A percentile compares a stretch with the other conserved stretches of the same genome.
phyloP scores from a whole-genome alignment of 2,797 vertebrate species.

The Phataginus tetradactyla region DNA sequence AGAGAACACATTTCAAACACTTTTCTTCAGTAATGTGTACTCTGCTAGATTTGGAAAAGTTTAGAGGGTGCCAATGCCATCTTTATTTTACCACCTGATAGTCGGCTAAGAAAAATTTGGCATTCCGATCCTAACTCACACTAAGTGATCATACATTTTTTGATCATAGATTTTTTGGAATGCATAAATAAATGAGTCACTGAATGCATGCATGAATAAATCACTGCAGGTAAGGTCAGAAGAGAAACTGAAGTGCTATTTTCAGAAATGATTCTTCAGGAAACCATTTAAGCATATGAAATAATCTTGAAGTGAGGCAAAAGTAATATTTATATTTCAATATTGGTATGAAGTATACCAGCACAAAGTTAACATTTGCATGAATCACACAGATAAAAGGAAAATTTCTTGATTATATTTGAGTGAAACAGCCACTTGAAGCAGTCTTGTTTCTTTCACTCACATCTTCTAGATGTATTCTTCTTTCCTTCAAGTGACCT shows the following conservation, averaged over 20 bases:
- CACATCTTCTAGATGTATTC: background rate
- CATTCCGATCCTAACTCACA: background rate
- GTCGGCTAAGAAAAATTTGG: background rate
- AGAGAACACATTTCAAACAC: background rate
- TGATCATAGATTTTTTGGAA: conserved; percentile 7
- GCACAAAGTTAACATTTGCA: background rate
- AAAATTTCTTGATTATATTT: background rate
- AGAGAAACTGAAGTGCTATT: conserved; percentile 34
- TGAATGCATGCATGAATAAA: conserved; percentile 27
- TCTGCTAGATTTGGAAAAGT: background rate
- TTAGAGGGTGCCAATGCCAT: background rate
- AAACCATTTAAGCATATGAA: conserved; percentile 16
- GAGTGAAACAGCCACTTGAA: background rate
- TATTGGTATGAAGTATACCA: background rate
- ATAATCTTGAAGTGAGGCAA: conserved; percentile 26
- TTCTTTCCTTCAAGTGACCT: background rate
- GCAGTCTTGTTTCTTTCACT: background rate
- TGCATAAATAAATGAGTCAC: conserved; percentile 21
- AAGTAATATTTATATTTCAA: conserved; percentile 28
- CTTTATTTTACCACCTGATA: background rate
- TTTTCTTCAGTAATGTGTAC: conserved; percentile 2
- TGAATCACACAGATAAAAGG: background rate
- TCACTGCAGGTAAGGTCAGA: conserved; percentile 36
- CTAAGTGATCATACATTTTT: conserved; percentile 19
- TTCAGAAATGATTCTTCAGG: conserved; percentile 50